phyloP scores from a whole-genome alignment of 2,797 vertebrate genomes.

The Eleutherodactylus coqui region DNA sequence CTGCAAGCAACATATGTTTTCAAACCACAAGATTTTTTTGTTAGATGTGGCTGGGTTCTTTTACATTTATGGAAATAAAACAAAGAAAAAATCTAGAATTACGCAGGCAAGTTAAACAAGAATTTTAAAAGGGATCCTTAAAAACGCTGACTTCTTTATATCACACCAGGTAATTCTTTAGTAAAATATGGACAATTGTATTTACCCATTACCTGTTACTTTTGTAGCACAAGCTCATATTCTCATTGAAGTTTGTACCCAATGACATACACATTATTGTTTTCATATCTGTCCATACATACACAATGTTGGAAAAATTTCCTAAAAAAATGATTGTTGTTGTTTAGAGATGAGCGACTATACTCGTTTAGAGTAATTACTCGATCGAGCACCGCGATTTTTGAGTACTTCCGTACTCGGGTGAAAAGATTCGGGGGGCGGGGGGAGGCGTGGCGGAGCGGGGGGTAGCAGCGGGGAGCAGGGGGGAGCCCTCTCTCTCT shows the following conservation, averaged over 20 bases:
- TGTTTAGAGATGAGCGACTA: too few species aligned
- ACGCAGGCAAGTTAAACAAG: conserved; percentile 70
- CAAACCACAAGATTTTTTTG: conserved; percentile 56
- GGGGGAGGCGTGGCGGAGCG: too few species aligned
- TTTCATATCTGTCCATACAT: too few species aligned
- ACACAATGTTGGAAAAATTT: too few species aligned
- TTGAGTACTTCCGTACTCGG: too few species aligned
- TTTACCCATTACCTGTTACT: neutral
- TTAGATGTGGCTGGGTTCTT: conserved; percentile 66
- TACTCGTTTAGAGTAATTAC: too few species aligned
- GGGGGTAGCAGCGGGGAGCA: too few species aligned
- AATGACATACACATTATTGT: neutral
- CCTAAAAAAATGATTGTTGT: neutral
- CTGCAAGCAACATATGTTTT: conserved; percentile 55
- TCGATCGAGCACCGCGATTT: too few species aligned
- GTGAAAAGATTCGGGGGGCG: too few species aligned
- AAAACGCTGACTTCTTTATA: conserved; percentile 67
- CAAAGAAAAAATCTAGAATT: conserved; percentile 68
- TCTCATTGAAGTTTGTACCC: neutral
- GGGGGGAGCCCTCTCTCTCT: too few species aligned
- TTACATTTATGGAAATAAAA: conserved; percentile 67
- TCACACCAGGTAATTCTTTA: conserved; percentile 11
- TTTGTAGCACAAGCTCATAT: neutral
- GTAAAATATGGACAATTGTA: neutral
- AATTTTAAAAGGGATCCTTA: conserved; percentile 67